Conservation (phyloP, 1,140 invertebrate species). For the Rhagoletis pomonella region DNA sequence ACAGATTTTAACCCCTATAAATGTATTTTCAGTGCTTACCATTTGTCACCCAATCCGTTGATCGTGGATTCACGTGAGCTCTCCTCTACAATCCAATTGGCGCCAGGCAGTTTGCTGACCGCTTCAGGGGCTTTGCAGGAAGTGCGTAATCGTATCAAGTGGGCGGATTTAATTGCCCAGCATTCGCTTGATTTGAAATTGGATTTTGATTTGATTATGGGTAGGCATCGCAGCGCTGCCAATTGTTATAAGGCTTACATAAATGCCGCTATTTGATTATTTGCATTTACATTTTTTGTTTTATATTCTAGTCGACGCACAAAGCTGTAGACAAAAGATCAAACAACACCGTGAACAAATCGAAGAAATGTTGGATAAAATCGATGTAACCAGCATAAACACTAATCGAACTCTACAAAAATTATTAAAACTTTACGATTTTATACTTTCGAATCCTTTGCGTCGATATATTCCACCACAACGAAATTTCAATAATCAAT, state of each 20-base stretch:
- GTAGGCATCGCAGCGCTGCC: slow-evolving; percentile 59
- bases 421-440: slow-evolving; percentile 63
- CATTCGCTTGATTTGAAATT: slow-evolving; percentile 69
- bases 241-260: not conserved
- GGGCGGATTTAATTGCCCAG: slow-evolving; percentile 71
- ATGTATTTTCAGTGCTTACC: slow-evolving; percentile 61
- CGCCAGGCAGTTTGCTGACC: slow-evolving; percentile 67
- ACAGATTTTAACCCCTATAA: slow-evolving; percentile 26
- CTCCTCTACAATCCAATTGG: slow-evolving; percentile 68
- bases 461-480: slow-evolving; percentile 64
- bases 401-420: slow-evolving; percentile 63
- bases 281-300: slow-evolving; percentile 4
- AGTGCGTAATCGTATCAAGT: slow-evolving; percentile 72
- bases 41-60: slow-evolving; percentile 70
- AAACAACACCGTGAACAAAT: slow-evolving; percentile 67
- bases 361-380: slow-evolving; percentile 65
- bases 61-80: slow-evolving; percentile 69
- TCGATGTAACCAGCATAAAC: slow-evolving; percentile 63
- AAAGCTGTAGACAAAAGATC: slow-evolving; percentile 63
- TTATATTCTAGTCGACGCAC: slow-evolving; percentile 63
- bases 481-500: slow-evolving; percentile 63
- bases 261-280: too few species aligned
- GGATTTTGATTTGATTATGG: slow-evolving; percentile 70
- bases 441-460: slow-evolving; percentile 67
- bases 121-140: slow-evolving; percentile 69